Evolutionary conservation across 2,888 invertebrate species (phyloP).

Genomic region (Thymelicus acteon): DNA sequence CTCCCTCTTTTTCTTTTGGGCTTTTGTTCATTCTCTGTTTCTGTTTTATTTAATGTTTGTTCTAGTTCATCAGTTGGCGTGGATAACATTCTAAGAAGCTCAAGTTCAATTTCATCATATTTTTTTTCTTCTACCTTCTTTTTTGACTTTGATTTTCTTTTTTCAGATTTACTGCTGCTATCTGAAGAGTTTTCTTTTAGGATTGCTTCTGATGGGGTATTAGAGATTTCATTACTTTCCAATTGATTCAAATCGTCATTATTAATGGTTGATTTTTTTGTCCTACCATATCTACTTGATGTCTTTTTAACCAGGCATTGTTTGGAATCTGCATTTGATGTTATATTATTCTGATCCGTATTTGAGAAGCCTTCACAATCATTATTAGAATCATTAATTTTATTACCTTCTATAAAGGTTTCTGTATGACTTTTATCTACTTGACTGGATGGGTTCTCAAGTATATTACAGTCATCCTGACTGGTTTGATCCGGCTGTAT

Average conservation of each 20-base stretch:
- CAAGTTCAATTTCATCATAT: slow-evolving; percentile 30
- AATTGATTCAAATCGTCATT: not conserved
- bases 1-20: slow-evolving; percentile 43
- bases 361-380: not conserved
- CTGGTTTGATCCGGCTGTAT: not conserved
- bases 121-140: slow-evolving; percentile 12
- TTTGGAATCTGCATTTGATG: not conserved
- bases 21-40: slow-evolving; percentile 30
- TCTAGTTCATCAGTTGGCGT: slow-evolving; percentile 19
- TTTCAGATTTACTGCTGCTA: not conserved
- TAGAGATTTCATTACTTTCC: not conserved
- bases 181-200: not conserved
- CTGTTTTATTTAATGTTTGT: not conserved
- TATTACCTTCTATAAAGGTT: not conserved
- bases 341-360: not conserved
- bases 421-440: not conserved
- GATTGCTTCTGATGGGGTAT: not conserved
- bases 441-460: no score
- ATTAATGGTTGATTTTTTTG: slow-evolving; percentile 1
- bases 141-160: slow-evolving; percentile 4
- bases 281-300: not conserved
- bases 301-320: not conserved
- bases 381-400: not conserved
- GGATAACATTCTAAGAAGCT: slow-evolving; percentile 27
- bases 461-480: not conserved